Conservation (phyloP, 2,797 vertebrate species). For the Pyrocephalus nanus region DNA sequence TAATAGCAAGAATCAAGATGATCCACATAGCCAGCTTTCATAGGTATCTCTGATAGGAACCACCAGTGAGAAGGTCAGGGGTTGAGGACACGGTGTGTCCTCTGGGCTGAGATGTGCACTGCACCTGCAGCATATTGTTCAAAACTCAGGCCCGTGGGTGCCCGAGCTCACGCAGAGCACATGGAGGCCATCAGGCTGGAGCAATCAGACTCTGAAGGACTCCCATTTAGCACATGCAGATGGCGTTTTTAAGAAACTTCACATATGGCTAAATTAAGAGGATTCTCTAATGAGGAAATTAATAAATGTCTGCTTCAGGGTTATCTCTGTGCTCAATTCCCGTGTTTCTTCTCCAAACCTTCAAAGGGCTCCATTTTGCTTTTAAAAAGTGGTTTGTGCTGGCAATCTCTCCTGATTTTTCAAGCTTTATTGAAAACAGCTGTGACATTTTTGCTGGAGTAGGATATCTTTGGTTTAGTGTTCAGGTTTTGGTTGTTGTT, state of each 20-base stretch:
- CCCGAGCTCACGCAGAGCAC: neutral
- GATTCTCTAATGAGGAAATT: neutral
- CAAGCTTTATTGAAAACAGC: neutral
- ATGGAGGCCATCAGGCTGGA: accelerated
- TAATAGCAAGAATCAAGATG: neutral
- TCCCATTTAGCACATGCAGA: neutral
- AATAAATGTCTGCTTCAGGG: neutral
- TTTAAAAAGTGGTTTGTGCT: neutral
- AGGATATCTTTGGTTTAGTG: neutral
- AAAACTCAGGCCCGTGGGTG: accelerated
- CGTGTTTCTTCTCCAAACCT: neutral
- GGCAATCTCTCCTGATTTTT: neutral
- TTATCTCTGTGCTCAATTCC: neutral
- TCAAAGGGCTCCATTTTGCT: neutral
- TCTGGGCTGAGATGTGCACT: neutral
- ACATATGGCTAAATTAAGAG: neutral
- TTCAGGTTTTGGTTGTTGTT: neutral
- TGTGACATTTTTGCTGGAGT: neutral
- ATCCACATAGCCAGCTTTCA: neutral
- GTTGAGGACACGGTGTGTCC: neutral
- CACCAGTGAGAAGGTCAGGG: neutral
- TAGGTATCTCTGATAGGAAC: neutral
- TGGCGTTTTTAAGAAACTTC: neutral
- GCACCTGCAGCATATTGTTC: accelerated
- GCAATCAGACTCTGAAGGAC: accelerated